Evolutionary conservation across 1,140 invertebrate species (phyloP), one percentile per base, ranked within the genome.

Genomic region (Drosophila fuyamai): DNA sequence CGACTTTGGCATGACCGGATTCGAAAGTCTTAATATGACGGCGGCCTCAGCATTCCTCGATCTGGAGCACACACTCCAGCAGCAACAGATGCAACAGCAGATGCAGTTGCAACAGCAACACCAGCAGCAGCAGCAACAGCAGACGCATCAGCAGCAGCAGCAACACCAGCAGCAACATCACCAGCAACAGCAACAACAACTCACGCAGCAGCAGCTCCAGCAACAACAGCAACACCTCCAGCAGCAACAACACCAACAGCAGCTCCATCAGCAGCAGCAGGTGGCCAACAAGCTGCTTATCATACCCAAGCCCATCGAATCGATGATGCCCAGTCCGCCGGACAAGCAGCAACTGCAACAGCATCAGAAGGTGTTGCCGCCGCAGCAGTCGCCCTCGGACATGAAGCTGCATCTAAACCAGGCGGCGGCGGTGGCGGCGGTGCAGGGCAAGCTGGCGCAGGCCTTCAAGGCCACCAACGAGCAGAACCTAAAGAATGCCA

Each of bases 401-500:
- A 67, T 93, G 47, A 93, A 84, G 78, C 68, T 91, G 55, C 71
- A 76, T 41, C 46, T 46, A 8, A 43, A 43, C n/a, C 46, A 65
- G 65, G 55, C 51, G 43, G 57, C 38, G 61, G 46, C 55, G 55
- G 51, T 7, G 72, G 90, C 56, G 48, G 55, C 29, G 14, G 61
- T 51, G 9, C 63, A 67, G 35, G 62, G 60, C 27, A 67, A 66
- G 44, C 95, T 95, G 90, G 94, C 93, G 32, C 95, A 95, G 79
- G 94, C 95, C 18, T 95, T 96, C 68, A 96, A 95, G 78, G 95
- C 94, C 92, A 94, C 94, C 59, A 51, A 51, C 48, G 95, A 96
- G 71, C 94, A 95, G 70, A 96, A 96, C 92, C 94, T 97, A 23
- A 98, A 98, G 90, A 98, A 98, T 92, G 96, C 97, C 14, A 97